Evolutionary conservation across 2,113 vertebrate genomes (phyloP), one percentile per base, ranked within the genome.

Genomic region (Pygoscelis antarcticus): DNA sequence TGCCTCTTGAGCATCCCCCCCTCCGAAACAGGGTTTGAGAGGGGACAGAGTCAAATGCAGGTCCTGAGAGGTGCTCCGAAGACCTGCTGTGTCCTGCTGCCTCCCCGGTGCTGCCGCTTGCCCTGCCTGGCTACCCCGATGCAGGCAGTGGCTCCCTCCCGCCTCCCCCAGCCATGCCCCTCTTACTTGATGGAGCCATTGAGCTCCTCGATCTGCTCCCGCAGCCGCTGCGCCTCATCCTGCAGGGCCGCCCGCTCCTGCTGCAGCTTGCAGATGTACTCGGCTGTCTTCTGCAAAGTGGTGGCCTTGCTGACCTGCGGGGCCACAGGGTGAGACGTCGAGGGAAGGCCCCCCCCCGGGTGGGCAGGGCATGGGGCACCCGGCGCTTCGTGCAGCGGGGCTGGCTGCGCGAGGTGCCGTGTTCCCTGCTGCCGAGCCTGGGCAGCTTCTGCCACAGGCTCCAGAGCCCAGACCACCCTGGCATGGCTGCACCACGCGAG

Each of bases 181-280:
- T 98, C 98, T 93, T 97, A 99, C 99, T 98, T 99, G 97, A 99
- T 99, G 96, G 98, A 98, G 4, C 99, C 96, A 21, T 99, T 99
- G 93, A 99, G 99, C 74, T 98, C 98, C 96, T 99, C 98, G 2
- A 99, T 99, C 98, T 99, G 98, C 54, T 99, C 98, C 71, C 99
- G 92, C 52, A 99, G 98, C 76, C 97, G 98, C 96, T 99, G 99
- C 0, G 98, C 98, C 97, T 99, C 99, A 1, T 99, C 99, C n/a
- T 99, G 99, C 93, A 99, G 97, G 90, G 98, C 98, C 0, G 98
- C 94, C 60, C 99, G 98, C 94, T 99, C 99, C 97, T 99, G 99
- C 98, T 99, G 99, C 98, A 99, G 98, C 98, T 99, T 99, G 86
- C 97, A 94, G 93, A 99, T 99, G 96, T 99, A 99, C 92, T 99